phyloP scores from a whole-genome alignment of 2,113 vertebrate genomes.

The Ailuropoda melanoleuca region DNA sequence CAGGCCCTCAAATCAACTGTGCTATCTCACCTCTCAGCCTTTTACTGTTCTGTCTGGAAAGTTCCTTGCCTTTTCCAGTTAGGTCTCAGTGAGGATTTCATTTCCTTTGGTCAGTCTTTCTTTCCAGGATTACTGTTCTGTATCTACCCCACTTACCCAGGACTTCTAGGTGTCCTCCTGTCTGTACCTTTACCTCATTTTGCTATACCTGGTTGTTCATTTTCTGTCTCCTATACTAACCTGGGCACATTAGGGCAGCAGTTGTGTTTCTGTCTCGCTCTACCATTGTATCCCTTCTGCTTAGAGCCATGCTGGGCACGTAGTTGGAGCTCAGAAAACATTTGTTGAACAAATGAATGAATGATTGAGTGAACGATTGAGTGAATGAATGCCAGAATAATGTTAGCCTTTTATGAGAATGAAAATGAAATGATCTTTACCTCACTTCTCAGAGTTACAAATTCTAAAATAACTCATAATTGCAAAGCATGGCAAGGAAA shows the following conservation, averaged over 20 bases:
- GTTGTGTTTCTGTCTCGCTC: neutral
- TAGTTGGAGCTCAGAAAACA: neutral
- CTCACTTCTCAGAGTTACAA: neutral
- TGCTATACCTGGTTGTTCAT: neutral
- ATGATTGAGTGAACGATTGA: neutral
- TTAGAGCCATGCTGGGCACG: neutral
- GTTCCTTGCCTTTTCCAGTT: neutral
- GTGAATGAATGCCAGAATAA: neutral
- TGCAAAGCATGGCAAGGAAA: constrained; percentile 31
- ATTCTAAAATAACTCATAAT: constrained; percentile 24
- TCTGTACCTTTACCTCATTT: neutral
- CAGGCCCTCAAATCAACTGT: neutral
- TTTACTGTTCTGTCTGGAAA: neutral
- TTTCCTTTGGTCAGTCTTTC: neutral
- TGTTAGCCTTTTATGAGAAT: constrained; percentile 7
- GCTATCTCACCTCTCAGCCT: neutral
- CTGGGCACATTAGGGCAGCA: neutral
- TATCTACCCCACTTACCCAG: neutral
- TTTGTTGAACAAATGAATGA: constrained; percentile 10
- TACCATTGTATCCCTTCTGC: neutral
- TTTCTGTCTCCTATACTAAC: neutral
- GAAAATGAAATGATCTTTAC: constrained; percentile 34
- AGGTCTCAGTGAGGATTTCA: neutral
- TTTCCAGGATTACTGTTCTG: neutral
- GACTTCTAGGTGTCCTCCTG: neutral